Evolutionary conservation across 2,888 invertebrate genomes (phyloP).

Genomic region (Acanthosepion lycidas): DNA sequence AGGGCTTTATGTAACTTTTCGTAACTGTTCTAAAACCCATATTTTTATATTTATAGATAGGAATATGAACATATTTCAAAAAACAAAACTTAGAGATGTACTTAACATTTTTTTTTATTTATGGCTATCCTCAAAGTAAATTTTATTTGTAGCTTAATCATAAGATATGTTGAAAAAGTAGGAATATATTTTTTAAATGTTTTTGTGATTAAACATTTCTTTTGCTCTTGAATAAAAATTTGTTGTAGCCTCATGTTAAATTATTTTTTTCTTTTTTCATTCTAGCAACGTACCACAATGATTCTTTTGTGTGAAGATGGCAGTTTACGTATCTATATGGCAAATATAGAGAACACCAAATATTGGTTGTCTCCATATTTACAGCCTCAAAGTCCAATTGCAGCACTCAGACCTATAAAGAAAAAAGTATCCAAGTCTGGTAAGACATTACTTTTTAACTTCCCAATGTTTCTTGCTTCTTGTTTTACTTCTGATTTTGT

Average conservation of each 20-base stretch:
- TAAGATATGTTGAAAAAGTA: background rate
- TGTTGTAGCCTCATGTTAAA: background rate
- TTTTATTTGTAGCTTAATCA: background rate
- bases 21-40: too few species aligned
- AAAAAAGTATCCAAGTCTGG: constrained; percentile 78
- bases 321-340: constrained; percentile 93
- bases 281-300: constrained; percentile 84
- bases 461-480: background rate
- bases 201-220: background rate
- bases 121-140: background rate
- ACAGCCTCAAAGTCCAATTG: constrained; percentile 77
- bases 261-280: constrained; percentile 3
- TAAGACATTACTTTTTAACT: constrained; percentile 50
- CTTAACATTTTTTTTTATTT: background rate
- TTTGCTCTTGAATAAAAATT: background rate
- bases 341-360: constrained; percentile 80
- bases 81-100: too few species aligned
- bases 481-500: too few species aligned
- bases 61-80: too few species aligned
- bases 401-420: constrained; percentile 77
- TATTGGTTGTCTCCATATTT: constrained; percentile 79
- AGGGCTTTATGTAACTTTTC: too few species aligned
- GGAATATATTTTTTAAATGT: background rate
- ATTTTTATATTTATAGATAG: too few species aligned
- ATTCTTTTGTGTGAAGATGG: constrained; percentile 97